A percentile compares a stretch with the other conserved stretches of the same genome.
Evolutionary conservation across 2,113 vertebrate species (phyloP).

Genomic region (Zeus faber): DNA sequence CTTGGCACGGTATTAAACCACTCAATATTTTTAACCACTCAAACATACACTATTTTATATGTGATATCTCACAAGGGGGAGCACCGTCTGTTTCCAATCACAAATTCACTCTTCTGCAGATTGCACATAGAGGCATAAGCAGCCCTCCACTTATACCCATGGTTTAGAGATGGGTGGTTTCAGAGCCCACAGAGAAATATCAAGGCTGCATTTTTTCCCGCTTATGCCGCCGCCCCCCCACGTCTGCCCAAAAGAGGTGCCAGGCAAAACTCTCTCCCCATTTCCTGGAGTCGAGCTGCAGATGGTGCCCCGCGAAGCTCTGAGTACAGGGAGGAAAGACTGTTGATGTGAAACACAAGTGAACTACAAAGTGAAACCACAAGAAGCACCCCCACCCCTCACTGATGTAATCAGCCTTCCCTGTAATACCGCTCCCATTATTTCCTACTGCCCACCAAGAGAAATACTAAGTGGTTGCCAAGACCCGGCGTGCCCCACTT

Average conservation of each 20-base stretch:
- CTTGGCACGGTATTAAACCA: too few species aligned
- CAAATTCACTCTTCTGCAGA: too few species aligned
- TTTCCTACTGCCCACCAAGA: conserved; percentile 13
- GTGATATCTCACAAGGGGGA: too few species aligned
- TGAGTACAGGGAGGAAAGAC: conserved; percentile 18
- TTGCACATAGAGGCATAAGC: too few species aligned
- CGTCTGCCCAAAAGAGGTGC: conserved; percentile 36
- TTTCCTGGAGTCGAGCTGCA: conserved; percentile 46
- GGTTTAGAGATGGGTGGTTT: not conserved
- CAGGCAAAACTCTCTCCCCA: conserved; percentile 17
- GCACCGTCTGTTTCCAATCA: too few species aligned
- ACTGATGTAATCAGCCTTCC: not conserved
- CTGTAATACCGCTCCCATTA: conserved; percentile 10
- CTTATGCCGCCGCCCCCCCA: not conserved
- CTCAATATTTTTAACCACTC: too few species aligned
- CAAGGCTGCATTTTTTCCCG: conserved; percentile 43
- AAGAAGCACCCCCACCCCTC: not conserved
- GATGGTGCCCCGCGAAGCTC: conserved; percentile 18
- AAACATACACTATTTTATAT: too few species aligned
- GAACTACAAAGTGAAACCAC: conserved; percentile 40
- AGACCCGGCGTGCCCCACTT: conserved; percentile 8
- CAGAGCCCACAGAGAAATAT: not conserved
- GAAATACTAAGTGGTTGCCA: conserved; percentile 4
- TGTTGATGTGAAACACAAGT: conserved; percentile 41
- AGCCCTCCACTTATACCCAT: not conserved